These are phyloP conservation scores for Neocrepidodera transversa DNA, from an alignment of 2,888 invertebrate species.

Conservation along the genomic window DNA sequence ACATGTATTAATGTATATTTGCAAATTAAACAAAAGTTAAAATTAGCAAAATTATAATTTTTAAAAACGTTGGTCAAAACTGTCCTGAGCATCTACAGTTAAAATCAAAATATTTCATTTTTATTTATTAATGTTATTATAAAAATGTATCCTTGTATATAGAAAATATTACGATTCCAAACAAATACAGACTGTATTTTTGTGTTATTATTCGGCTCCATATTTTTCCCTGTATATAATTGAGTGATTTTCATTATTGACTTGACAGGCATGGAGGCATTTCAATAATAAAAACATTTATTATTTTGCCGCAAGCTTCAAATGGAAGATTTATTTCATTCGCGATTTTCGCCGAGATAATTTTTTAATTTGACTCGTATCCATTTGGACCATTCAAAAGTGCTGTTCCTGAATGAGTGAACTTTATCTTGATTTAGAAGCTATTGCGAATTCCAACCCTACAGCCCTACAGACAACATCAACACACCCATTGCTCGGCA, in stretches of 20 bases:
- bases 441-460: constrained; percentile 35
- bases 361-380: constrained; percentile 37
- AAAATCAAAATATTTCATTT: too few relatives aligned
- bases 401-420: constrained; percentile 36
- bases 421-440: constrained; percentile 38
- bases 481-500: constrained; percentile 27
- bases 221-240: constrained; percentile 3
- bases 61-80: too few relatives aligned
- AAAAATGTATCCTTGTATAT: too few relatives aligned
- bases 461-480: constrained; percentile 32
- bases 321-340: constrained; percentile 33
- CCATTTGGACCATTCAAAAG: constrained; percentile 37
- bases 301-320: constrained; percentile 25
- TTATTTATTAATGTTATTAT: too few relatives aligned
- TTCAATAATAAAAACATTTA: constrained; percentile 28
- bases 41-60: too few relatives aligned
- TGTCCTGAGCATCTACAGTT: too few relatives aligned
- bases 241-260: constrained; percentile 13
- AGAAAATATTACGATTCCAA: background rate
- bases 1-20: too few relatives aligned
- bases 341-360: constrained; percentile 31
- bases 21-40: too few relatives aligned
- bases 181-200: too few relatives aligned
- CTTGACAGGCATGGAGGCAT: constrained; percentile 17
- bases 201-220: background rate